Evolutionary conservation across 2,888 invertebrate genomes (phyloP).

Genomic region (Drosophila vallismaia): DNA sequence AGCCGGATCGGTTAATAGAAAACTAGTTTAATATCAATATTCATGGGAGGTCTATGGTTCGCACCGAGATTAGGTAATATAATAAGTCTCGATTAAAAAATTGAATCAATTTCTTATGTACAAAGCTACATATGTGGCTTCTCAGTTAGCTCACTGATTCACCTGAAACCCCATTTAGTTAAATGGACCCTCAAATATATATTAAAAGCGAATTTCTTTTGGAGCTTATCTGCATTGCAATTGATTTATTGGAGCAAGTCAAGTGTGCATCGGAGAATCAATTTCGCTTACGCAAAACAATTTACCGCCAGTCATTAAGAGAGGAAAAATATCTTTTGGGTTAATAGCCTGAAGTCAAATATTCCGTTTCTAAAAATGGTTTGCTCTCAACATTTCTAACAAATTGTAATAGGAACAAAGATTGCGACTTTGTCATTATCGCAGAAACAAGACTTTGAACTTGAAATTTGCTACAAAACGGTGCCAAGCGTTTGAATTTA

Average conservation of each 20-base stretch:
- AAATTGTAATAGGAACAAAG: slow-evolving; percentile 32
- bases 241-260: slow-evolving; percentile 50
- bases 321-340: slow-evolving; percentile 33
- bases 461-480: slow-evolving; percentile 31
- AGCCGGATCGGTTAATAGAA: slow-evolving; percentile 8
- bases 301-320: slow-evolving; percentile 30
- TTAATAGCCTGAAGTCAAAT: slow-evolving; percentile 35
- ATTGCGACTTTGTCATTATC: slow-evolving; percentile 23
- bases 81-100: no score
- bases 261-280: slow-evolving; percentile 35
- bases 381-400: slow-evolving; percentile 15
- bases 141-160: slow-evolving; percentile 4
- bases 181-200: slow-evolving; percentile 12
- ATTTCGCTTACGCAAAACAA: slow-evolving; percentile 28
- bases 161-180: slow-evolving; percentile 7
- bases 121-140: slow-evolving; percentile 7
- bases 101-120: slow-evolving; percentile 18
- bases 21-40: slow-evolving; percentile 25
- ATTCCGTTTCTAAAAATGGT: slow-evolving; percentile 4
- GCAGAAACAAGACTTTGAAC: slow-evolving; percentile 39
- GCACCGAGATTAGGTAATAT: slow-evolving; percentile 10
- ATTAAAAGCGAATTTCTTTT: slow-evolving; percentile 19
- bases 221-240: slow-evolving; percentile 37
- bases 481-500: slow-evolving; percentile 45
- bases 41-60: slow-evolving; percentile 30